Percentiles rank a stretch among this genome's conserved stretches.
Conservation (phyloP, 2,113 vertebrate genomes). For the Agapornis roseicollis region DNA sequence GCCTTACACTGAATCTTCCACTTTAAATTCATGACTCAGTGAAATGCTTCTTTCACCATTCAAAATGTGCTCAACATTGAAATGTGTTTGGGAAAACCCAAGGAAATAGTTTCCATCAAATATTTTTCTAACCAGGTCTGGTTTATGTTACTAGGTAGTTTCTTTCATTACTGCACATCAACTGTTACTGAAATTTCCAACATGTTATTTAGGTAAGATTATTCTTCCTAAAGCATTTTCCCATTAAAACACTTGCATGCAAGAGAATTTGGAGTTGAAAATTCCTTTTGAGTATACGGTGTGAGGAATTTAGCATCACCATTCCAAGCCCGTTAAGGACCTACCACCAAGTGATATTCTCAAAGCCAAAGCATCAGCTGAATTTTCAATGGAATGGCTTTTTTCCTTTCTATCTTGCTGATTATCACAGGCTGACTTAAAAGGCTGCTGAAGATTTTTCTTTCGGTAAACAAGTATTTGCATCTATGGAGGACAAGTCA, state of each 20-base stretch:
- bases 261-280: background rate
- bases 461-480: background rate
- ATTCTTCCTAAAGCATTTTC: background rate
- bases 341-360: background rate
- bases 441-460: background rate
- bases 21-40: background rate
- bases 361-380: background rate
- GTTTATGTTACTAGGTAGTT: background rate
- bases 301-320: background rate
- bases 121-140: background rate
- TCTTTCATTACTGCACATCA: background rate
- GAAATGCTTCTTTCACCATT: background rate
- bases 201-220: background rate
- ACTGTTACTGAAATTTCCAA: background rate
- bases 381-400: background rate
- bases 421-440: background rate
- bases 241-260: accelerated
- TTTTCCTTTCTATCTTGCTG: background rate
- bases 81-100: background rate
- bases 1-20: background rate
- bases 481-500: background rate
- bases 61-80: background rate
- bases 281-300: background rate
- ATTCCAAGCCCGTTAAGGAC: background rate
- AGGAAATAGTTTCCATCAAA: background rate